Evolutionary conservation across 2,888 invertebrate species (phyloP), one percentile per base, ranked within the genome.

Genomic region (Cosmia trapezina): DNA sequence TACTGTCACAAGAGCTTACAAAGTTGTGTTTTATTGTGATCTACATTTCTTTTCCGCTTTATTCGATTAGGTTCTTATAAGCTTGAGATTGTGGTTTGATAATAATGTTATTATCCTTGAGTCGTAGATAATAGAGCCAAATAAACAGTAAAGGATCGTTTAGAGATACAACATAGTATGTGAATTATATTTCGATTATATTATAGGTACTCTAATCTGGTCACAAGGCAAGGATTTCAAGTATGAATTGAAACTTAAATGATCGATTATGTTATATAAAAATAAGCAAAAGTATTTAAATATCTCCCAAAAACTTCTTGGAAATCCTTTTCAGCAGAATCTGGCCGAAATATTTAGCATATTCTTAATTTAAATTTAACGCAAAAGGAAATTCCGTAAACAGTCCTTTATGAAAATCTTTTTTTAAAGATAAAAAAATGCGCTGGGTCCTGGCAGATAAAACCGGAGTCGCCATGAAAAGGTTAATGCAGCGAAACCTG

Each of bases 401-500:
- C 67, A 74, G 65, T 70, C 41, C 69, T 81, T 73, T 75, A 54
- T 69, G 41, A 63, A 74, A 73, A 66, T 68, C 45, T 63, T 63
- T 76, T 83, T 79, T 75, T 53, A 64, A 79, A 85, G 78, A 83
- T 77, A 76, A 73, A 66, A 65, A 86, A 83, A 83, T 78, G 64
- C 69, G 76, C 76, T 74, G 64, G 73, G 70, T 65, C 84, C 85
- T 67, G 45, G 61, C 67, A 66, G 79, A 86, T 85, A 85, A 83
- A 84, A 80, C 87, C 83, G 83, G 83, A 86, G 87, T 87, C 87
- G 85, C 87, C 87, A 86, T 88, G 90, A 92, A 92, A 92, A 90
- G 92, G 92, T 91, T 92, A 93, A 92, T 92, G 91, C 90, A 90
- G 88, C 87, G 87, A 89, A 90, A 90, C 90, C 89, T 84, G 86